These are phyloP conservation scores for Eristalis tenax DNA, from an alignment of 2,888 invertebrate genomes.

Conservation along the genomic window DNA sequence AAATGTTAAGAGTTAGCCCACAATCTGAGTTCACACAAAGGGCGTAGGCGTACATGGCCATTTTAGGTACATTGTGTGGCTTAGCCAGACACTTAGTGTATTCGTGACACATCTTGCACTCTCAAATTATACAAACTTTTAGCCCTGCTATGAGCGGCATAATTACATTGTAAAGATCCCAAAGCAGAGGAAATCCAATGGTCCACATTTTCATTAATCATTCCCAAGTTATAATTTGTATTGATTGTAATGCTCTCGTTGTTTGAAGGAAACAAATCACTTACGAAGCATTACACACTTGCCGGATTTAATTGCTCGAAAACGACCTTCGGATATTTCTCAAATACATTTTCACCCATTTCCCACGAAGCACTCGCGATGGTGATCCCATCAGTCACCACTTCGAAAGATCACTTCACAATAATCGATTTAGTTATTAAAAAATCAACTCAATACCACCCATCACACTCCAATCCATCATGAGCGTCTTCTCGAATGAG, in stretches of 20 bases:
- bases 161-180: neutral
- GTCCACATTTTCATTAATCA: neutral
- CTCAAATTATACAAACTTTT: no score
- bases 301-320: neutral
- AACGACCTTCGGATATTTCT: neutral
- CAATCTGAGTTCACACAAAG: no score
- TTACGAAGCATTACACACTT: neutral
- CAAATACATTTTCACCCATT: neutral
- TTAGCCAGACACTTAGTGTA: no score
- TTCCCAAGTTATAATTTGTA: no score
- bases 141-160: neutral
- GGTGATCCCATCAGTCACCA: neutral
- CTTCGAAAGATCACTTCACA: neutral
- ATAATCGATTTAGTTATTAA: neutral
- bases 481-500: neutral
- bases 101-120: no score
- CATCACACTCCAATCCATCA: neutral
- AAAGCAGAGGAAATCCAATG: neutral
- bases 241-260: neutral
- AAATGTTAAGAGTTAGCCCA: no score
- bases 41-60: no score
- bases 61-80: no score
- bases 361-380: neutral
- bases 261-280: neutral
- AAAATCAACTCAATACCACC: neutral